These are phyloP conservation scores for Percopsis omiscomaycus DNA, from an alignment of 2,797 vertebrate species.

Conservation along the genomic window DNA sequence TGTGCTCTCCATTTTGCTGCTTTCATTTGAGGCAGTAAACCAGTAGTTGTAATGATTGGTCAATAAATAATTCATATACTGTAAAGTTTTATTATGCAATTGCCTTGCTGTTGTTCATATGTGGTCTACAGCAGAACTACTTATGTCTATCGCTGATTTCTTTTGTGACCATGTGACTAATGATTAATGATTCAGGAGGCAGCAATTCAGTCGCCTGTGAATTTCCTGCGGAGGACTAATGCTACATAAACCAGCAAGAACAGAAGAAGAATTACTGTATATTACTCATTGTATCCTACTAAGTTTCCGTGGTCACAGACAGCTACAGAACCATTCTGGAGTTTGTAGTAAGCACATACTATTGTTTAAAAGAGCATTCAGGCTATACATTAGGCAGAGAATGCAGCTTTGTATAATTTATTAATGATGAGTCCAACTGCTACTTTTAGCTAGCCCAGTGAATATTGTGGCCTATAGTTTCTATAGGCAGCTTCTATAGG, in stretches of 20 bases:
- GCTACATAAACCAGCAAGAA: conserved; percentile 6
- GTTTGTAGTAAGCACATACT: background rate
- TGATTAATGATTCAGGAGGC: conserved; percentile 58
- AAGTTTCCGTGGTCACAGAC: background rate
- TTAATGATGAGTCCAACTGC: conserved; percentile 26
- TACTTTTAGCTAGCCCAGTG: conserved; percentile 3
- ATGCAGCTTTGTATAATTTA: conserved; percentile 17
- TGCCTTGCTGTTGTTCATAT: background rate
- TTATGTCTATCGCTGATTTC: background rate
- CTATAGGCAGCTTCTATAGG: conserved; percentile 7
- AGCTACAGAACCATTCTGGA: background rate
- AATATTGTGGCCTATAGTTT: background rate
- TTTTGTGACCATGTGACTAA: conserved; percentile 5
- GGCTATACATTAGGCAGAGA: conserved; percentile 21
- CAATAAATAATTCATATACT: conserved; percentile 52
- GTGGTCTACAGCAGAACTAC: background rate
- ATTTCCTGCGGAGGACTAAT: conserved; percentile 7
- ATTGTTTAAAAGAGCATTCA: conserved; percentile 7
- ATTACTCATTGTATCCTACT: background rate
- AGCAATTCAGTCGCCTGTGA: conserved; percentile 31
- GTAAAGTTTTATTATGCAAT: conserved; percentile 16
- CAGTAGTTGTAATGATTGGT: background rate
- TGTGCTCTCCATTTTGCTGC: conserved; percentile 7
- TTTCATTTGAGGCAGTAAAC: background rate
- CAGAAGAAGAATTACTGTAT: background rate